Conservation (phyloP, 2,888 invertebrate species). For the Caenorhabditis sp. region DNA sequence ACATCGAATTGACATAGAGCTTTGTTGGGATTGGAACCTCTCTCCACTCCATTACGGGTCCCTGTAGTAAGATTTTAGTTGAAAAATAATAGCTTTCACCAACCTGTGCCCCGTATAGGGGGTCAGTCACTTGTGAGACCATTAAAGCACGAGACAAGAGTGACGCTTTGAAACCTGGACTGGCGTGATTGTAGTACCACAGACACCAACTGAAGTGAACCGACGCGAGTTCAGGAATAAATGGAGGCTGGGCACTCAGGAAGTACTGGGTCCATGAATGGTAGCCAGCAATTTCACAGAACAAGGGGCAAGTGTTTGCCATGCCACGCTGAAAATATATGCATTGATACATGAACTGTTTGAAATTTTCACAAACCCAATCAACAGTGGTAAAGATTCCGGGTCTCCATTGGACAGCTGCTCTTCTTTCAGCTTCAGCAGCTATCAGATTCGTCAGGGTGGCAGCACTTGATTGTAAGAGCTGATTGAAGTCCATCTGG, state of each 20-base stretch:
- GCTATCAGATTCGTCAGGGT: too few relatives aligned
- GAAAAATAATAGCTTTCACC: too few relatives aligned
- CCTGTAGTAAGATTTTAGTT: background rate
- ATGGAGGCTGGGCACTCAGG: background rate
- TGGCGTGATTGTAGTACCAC: background rate
- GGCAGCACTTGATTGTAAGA: too few relatives aligned
- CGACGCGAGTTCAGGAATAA: background rate
- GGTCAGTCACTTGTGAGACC: too few relatives aligned
- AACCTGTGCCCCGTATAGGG: too few relatives aligned
- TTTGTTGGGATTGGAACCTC: background rate
- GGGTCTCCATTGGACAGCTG: background rate
- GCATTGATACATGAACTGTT: too few relatives aligned
- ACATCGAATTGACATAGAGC: background rate
- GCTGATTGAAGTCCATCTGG: too few relatives aligned
- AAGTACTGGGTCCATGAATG: conserved; percentile 7
- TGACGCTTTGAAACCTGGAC: too few relatives aligned
- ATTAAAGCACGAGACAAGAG: too few relatives aligned
- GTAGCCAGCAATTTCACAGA: background rate
- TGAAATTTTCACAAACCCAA: background rate
- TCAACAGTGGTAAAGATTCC: background rate
- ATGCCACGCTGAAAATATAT: background rate
- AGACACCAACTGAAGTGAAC: background rate
- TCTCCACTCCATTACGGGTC: background rate
- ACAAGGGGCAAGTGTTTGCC: background rate
- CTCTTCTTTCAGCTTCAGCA: too few relatives aligned